These are phyloP conservation scores for Morpho deidamia DNA, from an alignment of 2,888 invertebrate species.

Conservation along the genomic window DNA sequence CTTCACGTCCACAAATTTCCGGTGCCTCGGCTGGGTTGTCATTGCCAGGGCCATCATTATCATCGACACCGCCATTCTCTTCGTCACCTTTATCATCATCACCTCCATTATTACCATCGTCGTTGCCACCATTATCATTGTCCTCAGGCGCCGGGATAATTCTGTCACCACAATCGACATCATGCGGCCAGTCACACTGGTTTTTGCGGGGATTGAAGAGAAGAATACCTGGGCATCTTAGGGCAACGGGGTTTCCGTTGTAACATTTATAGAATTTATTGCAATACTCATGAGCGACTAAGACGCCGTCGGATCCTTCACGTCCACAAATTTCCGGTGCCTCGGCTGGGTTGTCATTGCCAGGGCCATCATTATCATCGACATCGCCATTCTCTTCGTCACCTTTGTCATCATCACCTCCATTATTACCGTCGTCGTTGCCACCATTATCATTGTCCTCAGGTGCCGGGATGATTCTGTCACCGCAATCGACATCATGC, in stretches of 20 bases:
- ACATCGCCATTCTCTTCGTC: neutral
- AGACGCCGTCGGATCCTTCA: slow-evolving; percentile 26
- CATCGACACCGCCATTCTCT: too few relatives aligned
- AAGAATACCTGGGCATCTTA: slow-evolving; percentile 30
- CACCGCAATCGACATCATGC: slow-evolving; percentile 34
- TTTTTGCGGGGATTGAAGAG: slow-evolving; percentile 33
- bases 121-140: slow-evolving; percentile 2
- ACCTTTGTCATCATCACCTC: neutral
- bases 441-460: slow-evolving; percentile 8
- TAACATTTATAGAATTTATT: slow-evolving; percentile 39
- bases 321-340: slow-evolving; percentile 30
- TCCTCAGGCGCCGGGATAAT: slow-evolving; percentile 15
- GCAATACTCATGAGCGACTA: slow-evolving; percentile 32
- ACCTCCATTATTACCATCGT: too few relatives aligned
- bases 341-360: slow-evolving; percentile 33
- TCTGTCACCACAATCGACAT: slow-evolving; percentile 34
- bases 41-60: too few relatives aligned
- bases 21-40: too few relatives aligned
- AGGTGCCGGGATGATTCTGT: slow-evolving; percentile 28
- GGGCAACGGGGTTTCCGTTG: slow-evolving; percentile 29
- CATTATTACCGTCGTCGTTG: neutral
- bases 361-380: slow-evolving; percentile 27
- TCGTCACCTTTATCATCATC: too few relatives aligned
- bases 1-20: too few relatives aligned
- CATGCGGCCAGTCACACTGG: slow-evolving; percentile 38